Base-by-base conservation (phyloP, 1,140 invertebrate species). In the Zaprionus vittiger region DNA sequence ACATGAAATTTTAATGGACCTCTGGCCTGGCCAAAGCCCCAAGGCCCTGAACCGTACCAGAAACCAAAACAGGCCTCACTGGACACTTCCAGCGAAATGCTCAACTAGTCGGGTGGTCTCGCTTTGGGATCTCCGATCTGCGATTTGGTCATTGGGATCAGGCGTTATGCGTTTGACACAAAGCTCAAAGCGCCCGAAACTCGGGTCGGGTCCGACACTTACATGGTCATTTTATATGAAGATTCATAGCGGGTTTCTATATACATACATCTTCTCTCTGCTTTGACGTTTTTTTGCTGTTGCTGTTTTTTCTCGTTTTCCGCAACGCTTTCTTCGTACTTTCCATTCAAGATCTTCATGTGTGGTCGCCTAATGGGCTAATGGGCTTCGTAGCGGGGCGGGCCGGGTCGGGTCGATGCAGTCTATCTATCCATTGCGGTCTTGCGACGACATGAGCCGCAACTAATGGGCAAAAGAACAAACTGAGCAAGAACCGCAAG, bases 1-100 rank as follows among this genome's bases (percentile, higher is more conserved):
- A 79, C 77, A 81, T 79, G 77, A 79, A 81, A 76, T 79, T 81
- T 81, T 81, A 79, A 81, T 81, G 73, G 77, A 73, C 59, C 70
- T 60, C 63, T 72, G 74, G 69, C 60, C 59, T 44, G 47, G 49
- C 47, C 49, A 57, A 24, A 12, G 20, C 61, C 26, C 61, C 20
- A 17, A 34, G 63, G 34, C 63, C 52, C 63, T 66, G 63, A 66
- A 63, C 61, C 28, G 38, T 65, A 20, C 28, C 47, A 49, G 11
- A 17, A 49, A 49, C 26, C n/a, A 22, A 14, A n/a, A 37, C 17
- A n/a, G 12, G 26, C 28, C 31, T 12, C 37, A 22, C 67, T 62
- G 59, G 55, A 60, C 68, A 65, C 38, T 77, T 77, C 71, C 59
- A 57, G 37, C 63, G 75, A 77, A 77, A 68, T 17, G 71, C 54